These are phyloP conservation scores for Daphoenositta chrysoptera DNA, from an alignment of 2,113 vertebrate genomes.

Conservation along the genomic window DNA sequence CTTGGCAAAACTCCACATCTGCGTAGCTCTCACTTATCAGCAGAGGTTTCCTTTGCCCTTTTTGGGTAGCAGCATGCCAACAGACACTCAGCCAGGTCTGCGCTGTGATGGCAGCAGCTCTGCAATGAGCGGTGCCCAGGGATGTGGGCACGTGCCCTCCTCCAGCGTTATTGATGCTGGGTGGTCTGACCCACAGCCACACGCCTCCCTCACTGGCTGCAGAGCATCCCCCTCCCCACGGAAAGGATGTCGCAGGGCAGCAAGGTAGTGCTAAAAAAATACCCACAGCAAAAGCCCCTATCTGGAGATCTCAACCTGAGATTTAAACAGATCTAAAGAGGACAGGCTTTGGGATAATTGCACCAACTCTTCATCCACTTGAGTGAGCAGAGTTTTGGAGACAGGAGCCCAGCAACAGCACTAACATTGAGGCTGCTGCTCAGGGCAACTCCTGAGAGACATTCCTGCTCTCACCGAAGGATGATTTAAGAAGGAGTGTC, in stretches of 20 bases:
- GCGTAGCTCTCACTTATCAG: not conserved
- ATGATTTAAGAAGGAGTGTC: not conserved
- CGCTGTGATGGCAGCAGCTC: not conserved
- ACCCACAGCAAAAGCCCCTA: not conserved
- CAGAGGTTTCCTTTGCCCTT: not conserved
- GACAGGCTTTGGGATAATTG: not conserved
- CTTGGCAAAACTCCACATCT: not conserved
- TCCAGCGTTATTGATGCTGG: rapidly evolving
- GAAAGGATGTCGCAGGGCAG: not conserved
- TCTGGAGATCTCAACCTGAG: not conserved
- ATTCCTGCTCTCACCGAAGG: not conserved
- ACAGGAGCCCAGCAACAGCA: not conserved
- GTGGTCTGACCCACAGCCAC: not conserved
- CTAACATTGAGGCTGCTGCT: not conserved
- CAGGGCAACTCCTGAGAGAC: not conserved
- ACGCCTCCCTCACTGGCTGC: rapidly evolving
- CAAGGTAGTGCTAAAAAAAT: not conserved
- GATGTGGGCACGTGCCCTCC: rapidly evolving
- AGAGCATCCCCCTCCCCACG: not conserved
- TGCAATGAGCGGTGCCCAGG: rapidly evolving
- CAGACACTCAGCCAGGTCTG: not conserved
- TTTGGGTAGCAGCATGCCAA: not conserved
- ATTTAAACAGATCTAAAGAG: not conserved
- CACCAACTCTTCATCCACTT: not conserved
- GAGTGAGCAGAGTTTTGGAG: not conserved